Evolutionary conservation across 2,888 invertebrate species (phyloP).

Genomic region (Andrena haemorrhoa): DNA sequence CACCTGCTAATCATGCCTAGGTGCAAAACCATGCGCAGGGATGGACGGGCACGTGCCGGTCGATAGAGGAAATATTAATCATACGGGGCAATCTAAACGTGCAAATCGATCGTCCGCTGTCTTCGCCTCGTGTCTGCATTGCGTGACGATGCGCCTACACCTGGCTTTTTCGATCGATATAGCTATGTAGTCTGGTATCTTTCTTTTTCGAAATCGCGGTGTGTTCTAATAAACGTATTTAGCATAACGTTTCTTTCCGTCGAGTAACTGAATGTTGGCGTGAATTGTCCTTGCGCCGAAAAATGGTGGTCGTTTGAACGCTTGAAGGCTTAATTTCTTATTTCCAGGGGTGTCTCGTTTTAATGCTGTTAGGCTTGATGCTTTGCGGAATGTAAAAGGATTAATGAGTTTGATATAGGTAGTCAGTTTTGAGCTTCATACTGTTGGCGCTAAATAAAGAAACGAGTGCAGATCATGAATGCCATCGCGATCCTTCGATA

Average conservation of each 20-base stretch:
- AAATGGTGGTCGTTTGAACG: too few species aligned
- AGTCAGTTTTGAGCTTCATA: not conserved
- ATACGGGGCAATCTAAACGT: conserved; percentile 67
- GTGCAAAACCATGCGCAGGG: conserved; percentile 67
- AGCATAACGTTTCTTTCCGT: not conserved
- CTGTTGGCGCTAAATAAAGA: not conserved
- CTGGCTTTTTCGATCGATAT: conserved; percentile 4
- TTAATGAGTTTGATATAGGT: too few species aligned
- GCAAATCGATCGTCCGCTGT: conserved; percentile 71
- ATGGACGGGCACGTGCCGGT: conserved; percentile 56
- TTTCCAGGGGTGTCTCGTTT: too few species aligned
- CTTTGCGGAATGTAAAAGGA: too few species aligned
- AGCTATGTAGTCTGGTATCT: not conserved
- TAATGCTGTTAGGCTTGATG: too few species aligned
- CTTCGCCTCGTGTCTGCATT: conserved; percentile 21
- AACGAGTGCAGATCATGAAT: not conserved
- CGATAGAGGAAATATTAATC: conserved; percentile 77
- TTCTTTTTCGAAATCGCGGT: not conserved
- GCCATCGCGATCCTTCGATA: not conserved
- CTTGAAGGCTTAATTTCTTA: too few species aligned
- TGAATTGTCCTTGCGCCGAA: too few species aligned
- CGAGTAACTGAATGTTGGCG: too few species aligned
- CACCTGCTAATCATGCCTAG: conserved; percentile 74
- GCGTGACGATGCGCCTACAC: conserved; percentile 11
- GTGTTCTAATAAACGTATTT: not conserved